Base-by-base conservation (phyloP, 2,888 invertebrate species). In the Cyrtodaria siliqua region DNA sequence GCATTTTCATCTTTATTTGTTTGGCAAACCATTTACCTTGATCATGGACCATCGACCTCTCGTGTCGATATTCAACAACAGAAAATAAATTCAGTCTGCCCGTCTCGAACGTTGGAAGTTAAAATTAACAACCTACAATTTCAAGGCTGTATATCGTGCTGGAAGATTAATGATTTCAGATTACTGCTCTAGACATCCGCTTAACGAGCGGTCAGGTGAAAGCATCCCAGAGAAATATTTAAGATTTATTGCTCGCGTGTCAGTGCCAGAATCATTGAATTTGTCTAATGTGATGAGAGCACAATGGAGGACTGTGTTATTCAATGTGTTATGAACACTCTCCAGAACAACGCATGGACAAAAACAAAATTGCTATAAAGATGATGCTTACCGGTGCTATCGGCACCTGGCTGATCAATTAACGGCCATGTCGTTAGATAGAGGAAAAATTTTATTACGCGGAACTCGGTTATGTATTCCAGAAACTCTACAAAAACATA, bases 41-140 rank as follows among this genome's bases (percentile, higher is more conserved):
- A n/a, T n/a, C 87, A 91, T 73, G 81, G 86, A 61, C 87, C 87
- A n/a, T 68, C 24, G 44, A n/a, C 8, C 26, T 8, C 44, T 91
- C 14, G 68, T 74, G 29, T 60, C 64, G 3, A 85, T 90, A 12
- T 84, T 86, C 38, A 82, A 74, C 42, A 87, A 83, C 26, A 75
- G 71, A 20, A 87, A 82, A 53, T 40, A 47, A 1, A 84, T 80
- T 20, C 68, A 82, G 1, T 74, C 82, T 26, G 76, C 83, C 20
- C 44, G 83, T 42, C 75, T 84, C 9, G 76, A 74, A 24, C 23
- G 80, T 40, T 83, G 78, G 81, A 63, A 71, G 49, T 64, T 80
- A 9, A 55, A 68, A 24, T 56, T 84, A 12, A 63, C 70, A 16
- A 55, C 74, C 12, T 84, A 83, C 57, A 53, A 80, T 27, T 79